phyloP scores from a whole-genome alignment of 2,113 vertebrate genomes.

The Phyllostomus discolor region DNA sequence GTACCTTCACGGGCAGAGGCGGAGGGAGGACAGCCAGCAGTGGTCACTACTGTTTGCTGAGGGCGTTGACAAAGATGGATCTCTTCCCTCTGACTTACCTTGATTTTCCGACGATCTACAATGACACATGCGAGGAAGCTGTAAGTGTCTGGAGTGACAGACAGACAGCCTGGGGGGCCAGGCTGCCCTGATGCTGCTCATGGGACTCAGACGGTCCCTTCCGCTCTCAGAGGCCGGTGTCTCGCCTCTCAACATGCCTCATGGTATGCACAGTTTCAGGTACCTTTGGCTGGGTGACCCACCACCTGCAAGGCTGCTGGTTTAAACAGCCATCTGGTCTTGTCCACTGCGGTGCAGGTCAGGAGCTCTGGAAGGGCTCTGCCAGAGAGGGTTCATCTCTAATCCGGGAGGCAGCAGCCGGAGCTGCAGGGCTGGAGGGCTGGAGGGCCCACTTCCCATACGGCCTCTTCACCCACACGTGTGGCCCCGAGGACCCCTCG shows the following conservation, averaged over 20 bases:
- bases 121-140: too few relatives aligned
- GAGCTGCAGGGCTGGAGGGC: too few relatives aligned
- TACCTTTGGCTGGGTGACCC: background rate
- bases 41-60: background rate
- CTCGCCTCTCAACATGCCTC: background rate
- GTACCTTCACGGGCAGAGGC: background rate
- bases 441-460: background rate
- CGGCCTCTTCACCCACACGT: background rate
- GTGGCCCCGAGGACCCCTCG: background rate
- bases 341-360: accelerated
- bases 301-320: background rate
- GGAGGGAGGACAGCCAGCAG: too few relatives aligned
- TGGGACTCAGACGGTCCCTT: background rate
- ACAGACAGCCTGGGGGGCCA: too few relatives aligned
- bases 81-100: background rate
- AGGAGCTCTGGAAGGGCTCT: background rate
- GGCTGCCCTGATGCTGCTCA: background rate
- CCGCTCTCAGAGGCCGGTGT: too few relatives aligned
- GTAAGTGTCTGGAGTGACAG: background rate
- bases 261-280: background rate
- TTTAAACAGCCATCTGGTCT: background rate
- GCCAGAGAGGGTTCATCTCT: background rate
- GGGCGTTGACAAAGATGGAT: background rate
- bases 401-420: background rate
- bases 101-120: background rate